These are phyloP conservation scores for Halcyon leucocephala DNA, from an alignment of 2,797 vertebrate genomes.

Conservation along the genomic window DNA sequence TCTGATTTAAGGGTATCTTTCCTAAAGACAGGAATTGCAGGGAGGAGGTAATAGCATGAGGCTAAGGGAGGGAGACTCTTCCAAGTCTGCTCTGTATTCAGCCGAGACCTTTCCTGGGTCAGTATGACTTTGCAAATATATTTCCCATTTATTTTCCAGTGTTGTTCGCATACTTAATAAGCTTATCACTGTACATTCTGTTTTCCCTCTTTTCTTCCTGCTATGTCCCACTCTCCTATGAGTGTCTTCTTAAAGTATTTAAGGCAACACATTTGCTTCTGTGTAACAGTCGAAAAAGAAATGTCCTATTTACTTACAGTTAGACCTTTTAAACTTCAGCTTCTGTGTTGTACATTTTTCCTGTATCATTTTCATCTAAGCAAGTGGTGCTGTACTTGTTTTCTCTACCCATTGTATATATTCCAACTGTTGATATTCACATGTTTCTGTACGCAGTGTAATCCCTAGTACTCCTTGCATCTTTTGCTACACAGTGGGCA, in stretches of 20 bases:
- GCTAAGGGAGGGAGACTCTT: neutral
- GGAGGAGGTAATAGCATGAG: neutral
- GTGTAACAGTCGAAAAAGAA: neutral
- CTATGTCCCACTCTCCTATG: neutral
- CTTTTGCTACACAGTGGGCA: neutral
- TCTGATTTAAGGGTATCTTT: neutral
- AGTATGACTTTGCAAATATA: neutral
- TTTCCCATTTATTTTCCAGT: neutral
- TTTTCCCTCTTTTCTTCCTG: neutral
- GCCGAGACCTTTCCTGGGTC: neutral
- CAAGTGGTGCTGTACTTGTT: neutral
- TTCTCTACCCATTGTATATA: neutral
- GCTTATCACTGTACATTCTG: neutral
- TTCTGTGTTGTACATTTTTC: neutral
- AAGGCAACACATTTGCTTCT: neutral
- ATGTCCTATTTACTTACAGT: slow-evolving; percentile 11
- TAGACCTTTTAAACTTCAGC: neutral
- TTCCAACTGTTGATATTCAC: neutral
- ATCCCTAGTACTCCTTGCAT: neutral
- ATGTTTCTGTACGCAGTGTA: neutral
- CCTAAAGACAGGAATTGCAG: neutral
- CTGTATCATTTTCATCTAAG: neutral
- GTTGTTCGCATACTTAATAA: neutral
- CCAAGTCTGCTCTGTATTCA: neutral
- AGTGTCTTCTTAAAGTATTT: neutral